Base-by-base conservation (phyloP, 2,888 invertebrate species). In the Nomada ruficornis region DNA sequence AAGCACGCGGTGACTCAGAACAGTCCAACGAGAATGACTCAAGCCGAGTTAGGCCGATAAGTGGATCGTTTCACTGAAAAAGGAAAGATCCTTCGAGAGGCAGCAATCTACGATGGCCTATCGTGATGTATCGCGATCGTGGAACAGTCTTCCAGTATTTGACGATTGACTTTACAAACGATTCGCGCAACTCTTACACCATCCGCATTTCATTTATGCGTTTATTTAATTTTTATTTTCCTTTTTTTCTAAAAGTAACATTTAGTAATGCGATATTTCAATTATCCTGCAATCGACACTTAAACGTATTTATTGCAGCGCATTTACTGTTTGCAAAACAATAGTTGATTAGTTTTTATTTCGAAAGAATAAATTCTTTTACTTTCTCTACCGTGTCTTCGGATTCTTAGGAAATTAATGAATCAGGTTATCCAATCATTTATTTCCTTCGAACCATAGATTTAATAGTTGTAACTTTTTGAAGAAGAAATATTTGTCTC, bases 61-160 rank as follows among this genome's bases (percentile, higher is more conserved):
- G 84, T 86, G 82, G 87, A 87, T 86, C 86, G 82, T 84, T 89
- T 82, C 79, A 70, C 88, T 88, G 83, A 76, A 88, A 88, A 89
- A 90, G 89, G 90, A 86, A 79, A 90, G 85, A 85, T 88, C 85
- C 88, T 90, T 90, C 89, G 80, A 72, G 64, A 74, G 62, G 70
- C 81, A 62, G 65, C 72, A 67, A 78, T 79, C 79, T 85, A 77
- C 75, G 80, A 77, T 65, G 64, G 79, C 73, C 75, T 74, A 54
- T 69, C 63, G 50, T 59, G 60, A 70, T 75, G 69, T 63, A 70
- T 78, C 55, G 75, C 69, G 76, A 70, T 70, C 62, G 44, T 44
- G 76, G 76, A 80, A 73, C 64, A 76, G 84, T 55, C 52, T 15
- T 72, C 26, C 72, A 82, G 80, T 86, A 79, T 36, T 72, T 52